Evolutionary conservation across 2,797 vertebrate species (phyloP).

Genomic region (Argyrosomus regius): DNA sequence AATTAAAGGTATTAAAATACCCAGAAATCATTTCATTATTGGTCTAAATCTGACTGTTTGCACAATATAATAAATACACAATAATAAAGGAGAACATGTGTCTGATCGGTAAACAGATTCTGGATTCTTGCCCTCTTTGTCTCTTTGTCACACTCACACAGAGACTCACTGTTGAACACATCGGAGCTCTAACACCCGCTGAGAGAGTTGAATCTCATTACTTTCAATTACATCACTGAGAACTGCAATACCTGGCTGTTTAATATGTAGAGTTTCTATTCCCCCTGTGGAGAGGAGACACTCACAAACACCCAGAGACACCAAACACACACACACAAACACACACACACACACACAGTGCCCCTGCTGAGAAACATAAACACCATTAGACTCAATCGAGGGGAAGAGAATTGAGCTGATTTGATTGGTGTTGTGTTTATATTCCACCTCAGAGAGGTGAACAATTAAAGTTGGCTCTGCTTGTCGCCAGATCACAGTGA

Average conservation of each 20-base stretch:
- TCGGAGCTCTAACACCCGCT: constrained; percentile 60
- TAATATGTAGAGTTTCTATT: constrained; percentile 70
- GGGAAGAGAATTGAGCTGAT: constrained; percentile 66
- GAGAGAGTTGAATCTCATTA: constrained; percentile 81
- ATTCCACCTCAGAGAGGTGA: constrained; percentile 69
- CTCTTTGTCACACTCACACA: constrained; percentile 18
- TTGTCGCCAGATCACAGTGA: constrained; percentile 38
- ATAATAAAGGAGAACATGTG: neutral
- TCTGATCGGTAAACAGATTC: constrained; percentile 27
- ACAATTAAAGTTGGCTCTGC: constrained; percentile 60
- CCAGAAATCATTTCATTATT: neutral
- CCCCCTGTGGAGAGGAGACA: constrained; percentile 46
- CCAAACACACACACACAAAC: constrained; percentile 26
- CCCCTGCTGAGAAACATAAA: constrained; percentile 72
- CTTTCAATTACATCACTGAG: constrained; percentile 81
- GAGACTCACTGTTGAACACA: constrained; percentile 24
- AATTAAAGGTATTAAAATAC: neutral
- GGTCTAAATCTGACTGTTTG: neutral
- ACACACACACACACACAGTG: neutral
- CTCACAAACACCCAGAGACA: constrained; percentile 19
- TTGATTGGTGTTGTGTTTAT: constrained; percentile 77
- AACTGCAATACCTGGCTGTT: constrained; percentile 64
- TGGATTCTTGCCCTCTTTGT: constrained; percentile 24
- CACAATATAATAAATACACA: neutral
- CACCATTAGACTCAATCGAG: constrained; percentile 71